Evolutionary conservation across 2,797 vertebrate genomes (phyloP), one percentile per base, ranked within the genome.

Genomic region (Spatula clypeata): DNA sequence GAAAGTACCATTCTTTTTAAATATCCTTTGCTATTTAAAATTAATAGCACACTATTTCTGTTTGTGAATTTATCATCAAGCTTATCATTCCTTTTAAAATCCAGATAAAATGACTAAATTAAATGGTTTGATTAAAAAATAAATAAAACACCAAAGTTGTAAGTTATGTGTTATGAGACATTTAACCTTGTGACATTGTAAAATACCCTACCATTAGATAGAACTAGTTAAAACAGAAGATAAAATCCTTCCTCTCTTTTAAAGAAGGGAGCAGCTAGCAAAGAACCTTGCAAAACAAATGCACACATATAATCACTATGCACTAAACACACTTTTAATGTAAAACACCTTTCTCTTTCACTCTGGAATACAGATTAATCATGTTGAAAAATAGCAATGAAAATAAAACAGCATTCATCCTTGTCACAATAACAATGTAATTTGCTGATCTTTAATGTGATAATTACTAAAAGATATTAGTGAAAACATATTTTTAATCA

Each of bases 291-390:
- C 11, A 58, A 70, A 82, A 58, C 18, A 79, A 40, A 83, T 36
- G 1, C 32, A 73, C 8, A 5, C 9, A 88, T 51, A 67, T 15
- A 60, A 72, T 13, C 49, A 14, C 3, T 62, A 71, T 54, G 57
- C 24, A 24, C 9, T 84, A 72, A 77, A 3, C 27, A 82, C 47
- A 51, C 5, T 24, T 47, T 20, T 84, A 45, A 18, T 31, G 18
- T 91, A 92, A 93, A 66, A 53, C 16, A 29, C 9, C 19, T 93
- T 85, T 75, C 29, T 87, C 24, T 74, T 92, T 88, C 24, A 84
- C 44, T 49, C 51, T 10, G 32, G 77, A 65, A 79, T 4, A 80
- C 14, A 5, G 12, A 91, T 86, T 88, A 69, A 45, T 71, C 13
- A 53, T 14, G 14, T 18, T 61, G 17, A 91, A 14, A 42, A 86